These are phyloP conservation scores for Mimumesa dahlbomi DNA, from an alignment of 2,888 invertebrate species.

Conservation along the genomic window DNA sequence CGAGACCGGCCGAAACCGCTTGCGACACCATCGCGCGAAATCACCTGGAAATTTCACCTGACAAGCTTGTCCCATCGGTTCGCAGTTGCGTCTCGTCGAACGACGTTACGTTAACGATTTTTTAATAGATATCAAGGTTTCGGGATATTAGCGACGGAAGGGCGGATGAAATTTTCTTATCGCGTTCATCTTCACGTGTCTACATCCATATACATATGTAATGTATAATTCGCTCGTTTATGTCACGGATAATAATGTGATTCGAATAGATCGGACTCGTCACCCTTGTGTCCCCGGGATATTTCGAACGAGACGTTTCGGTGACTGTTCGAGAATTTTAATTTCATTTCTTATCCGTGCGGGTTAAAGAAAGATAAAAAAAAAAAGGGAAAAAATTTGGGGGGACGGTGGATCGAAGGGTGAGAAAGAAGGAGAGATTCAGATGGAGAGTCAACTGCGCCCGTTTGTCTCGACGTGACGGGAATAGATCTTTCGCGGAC, in stretches of 20 bases:
- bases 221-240: too few species aligned
- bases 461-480: slow-evolving; percentile 62
- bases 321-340: slow-evolving; percentile 56
- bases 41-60: neutral
- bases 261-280: neutral
- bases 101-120: too few species aligned
- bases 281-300: neutral
- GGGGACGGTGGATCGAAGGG: neutral
- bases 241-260: too few species aligned
- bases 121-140: too few species aligned
- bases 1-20: slow-evolving; percentile 9
- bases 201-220: too few species aligned
- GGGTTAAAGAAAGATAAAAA: slow-evolving; percentile 9
- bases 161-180: too few species aligned
- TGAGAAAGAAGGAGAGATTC: slow-evolving; percentile 24
- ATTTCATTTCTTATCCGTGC: slow-evolving; percentile 55
- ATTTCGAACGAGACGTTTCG: slow-evolving; percentile 53
- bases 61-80: too few species aligned
- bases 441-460: slow-evolving; percentile 55
- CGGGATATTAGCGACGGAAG: too few species aligned
- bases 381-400: neutral
- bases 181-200: too few species aligned
- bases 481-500: slow-evolving; percentile 56
- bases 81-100: too few species aligned
- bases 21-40: neutral